phyloP scores from a whole-genome alignment of 2,797 vertebrate genomes.

The Eleutherodactylus coqui region DNA sequence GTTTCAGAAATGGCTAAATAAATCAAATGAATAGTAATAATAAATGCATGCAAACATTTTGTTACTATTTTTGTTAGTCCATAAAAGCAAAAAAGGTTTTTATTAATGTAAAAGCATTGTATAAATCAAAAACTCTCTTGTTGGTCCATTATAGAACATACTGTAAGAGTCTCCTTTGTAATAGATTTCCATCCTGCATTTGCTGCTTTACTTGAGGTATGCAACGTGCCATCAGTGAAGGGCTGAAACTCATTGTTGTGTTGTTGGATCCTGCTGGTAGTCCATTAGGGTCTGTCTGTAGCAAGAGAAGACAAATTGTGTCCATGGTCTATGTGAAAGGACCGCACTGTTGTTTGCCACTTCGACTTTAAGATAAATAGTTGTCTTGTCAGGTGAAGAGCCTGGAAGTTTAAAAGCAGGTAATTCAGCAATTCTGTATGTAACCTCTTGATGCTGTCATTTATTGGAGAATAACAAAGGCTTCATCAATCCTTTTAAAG shows the following conservation, averaged over 20 bases:
- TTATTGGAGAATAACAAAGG: slow-evolving; percentile 80
- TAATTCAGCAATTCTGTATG: slow-evolving; percentile 83
- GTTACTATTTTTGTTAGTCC: background rate
- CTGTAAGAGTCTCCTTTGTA: slow-evolving; percentile 27
- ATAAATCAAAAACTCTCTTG: slow-evolving; percentile 51
- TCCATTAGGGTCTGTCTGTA: slow-evolving; percentile 88
- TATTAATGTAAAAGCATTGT: slow-evolving; percentile 33
- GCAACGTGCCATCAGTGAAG: slow-evolving; percentile 56
- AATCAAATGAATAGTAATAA: background rate
- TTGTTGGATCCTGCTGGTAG: slow-evolving; percentile 77
- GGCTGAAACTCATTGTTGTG: slow-evolving; percentile 72
- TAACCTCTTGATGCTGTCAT: slow-evolving; percentile 89
- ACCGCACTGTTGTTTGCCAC: slow-evolving; percentile 93
- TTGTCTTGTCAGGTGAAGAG: slow-evolving; percentile 92
- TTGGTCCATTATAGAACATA: slow-evolving; percentile 36
- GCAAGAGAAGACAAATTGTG: slow-evolving; percentile 93
- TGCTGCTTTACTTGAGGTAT: slow-evolving; percentile 51
- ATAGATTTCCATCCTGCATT: slow-evolving; percentile 49
- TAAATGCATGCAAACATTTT: background rate
- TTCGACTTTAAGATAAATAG: slow-evolving; percentile 91
- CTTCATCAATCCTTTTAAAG: slow-evolving; percentile 85
- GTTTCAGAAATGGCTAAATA: background rate
- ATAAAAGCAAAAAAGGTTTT: slow-evolving; percentile 3
- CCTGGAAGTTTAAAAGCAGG: slow-evolving; percentile 84
- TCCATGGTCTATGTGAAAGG: slow-evolving; percentile 94